Conservation (phyloP, 1,140 invertebrate genomes). For the Nomia melanderi region DNA sequence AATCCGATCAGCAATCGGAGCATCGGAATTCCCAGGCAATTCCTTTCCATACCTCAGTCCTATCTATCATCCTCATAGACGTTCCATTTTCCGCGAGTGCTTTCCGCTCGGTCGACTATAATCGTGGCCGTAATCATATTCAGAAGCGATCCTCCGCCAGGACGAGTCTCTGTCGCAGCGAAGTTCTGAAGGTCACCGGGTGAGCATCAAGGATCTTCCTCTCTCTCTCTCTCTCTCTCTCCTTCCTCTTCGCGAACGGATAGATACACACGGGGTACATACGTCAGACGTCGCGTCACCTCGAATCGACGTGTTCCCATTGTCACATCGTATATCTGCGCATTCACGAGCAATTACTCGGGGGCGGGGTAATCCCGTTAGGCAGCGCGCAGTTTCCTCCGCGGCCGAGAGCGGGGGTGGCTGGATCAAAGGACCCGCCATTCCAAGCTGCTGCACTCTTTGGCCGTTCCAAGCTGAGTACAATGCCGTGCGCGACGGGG, state of each 20-base stretch:
- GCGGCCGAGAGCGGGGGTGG: no score
- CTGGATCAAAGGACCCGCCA: slow-evolving; percentile 72
- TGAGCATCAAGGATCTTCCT: background rate
- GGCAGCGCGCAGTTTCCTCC: slow-evolving; percentile 53
- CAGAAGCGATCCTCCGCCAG: background rate
- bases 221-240: no score
- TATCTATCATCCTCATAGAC: no score
- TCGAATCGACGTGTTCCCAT: slow-evolving; percentile 60
- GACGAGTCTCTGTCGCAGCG: background rate
- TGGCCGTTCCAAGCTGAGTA: slow-evolving; percentile 48
- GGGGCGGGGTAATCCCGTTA: slow-evolving; percentile 75
- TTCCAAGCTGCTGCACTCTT: slow-evolving; percentile 68
- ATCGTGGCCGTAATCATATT: no score
- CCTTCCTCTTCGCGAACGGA: no score
- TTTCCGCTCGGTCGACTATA: no score
- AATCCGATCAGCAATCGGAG: background rate
- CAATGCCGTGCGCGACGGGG: slow-evolving; percentile 38
- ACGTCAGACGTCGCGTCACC: slow-evolving; percentile 48
- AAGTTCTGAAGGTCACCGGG: slow-evolving; percentile 18
- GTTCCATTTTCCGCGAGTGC: no score
- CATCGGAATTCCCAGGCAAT: no score
- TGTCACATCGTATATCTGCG: slow-evolving; percentile 69
- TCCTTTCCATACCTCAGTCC: no score
- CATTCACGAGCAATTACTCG: slow-evolving; percentile 75
- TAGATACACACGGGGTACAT: background rate